These are phyloP conservation scores for Clepsis dumicolana DNA, from an alignment of 2,888 invertebrate genomes.

Conservation along the genomic window DNA sequence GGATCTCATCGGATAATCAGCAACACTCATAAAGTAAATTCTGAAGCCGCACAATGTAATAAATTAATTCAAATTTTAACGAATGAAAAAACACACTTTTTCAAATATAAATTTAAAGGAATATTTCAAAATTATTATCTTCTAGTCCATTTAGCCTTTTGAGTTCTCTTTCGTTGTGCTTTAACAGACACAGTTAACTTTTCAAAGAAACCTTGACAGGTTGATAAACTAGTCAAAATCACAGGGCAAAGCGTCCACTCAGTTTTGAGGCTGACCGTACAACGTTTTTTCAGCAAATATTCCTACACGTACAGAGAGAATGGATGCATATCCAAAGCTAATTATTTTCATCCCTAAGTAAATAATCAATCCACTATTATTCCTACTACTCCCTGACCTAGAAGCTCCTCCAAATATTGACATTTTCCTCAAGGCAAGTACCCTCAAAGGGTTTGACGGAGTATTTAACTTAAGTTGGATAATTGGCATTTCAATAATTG, in stretches of 20 bases:
- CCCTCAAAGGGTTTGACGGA: not conserved
- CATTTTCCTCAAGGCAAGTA: slow-evolving; percentile 3
- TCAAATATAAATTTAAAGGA: too few species aligned
- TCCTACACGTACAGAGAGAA: not conserved
- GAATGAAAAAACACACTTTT: not conserved
- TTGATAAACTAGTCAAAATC: too few species aligned
- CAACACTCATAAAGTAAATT: slow-evolving; percentile 29
- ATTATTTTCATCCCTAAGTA: slow-evolving; percentile 6
- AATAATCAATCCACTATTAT: slow-evolving; percentile 24
- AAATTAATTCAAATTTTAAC: not conserved
- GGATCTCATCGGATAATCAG: slow-evolving; percentile 35
- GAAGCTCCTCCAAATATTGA: slow-evolving; percentile 10
- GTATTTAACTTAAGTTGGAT: not conserved
- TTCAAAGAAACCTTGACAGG: too few species aligned
- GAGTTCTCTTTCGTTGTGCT: too few species aligned
- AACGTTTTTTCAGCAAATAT: too few species aligned
- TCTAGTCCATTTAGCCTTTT: too few species aligned
- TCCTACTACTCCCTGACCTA: slow-evolving; percentile 9
- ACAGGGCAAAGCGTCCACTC: too few species aligned
- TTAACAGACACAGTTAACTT: too few species aligned
- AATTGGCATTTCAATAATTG: too few species aligned
- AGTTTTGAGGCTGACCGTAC: too few species aligned
- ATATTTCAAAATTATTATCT: too few species aligned
- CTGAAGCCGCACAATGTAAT: not conserved
- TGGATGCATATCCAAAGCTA: not conserved